phyloP scores from a whole-genome alignment of 2,888 invertebrate genomes.

The Callinectes sapidus region DNA sequence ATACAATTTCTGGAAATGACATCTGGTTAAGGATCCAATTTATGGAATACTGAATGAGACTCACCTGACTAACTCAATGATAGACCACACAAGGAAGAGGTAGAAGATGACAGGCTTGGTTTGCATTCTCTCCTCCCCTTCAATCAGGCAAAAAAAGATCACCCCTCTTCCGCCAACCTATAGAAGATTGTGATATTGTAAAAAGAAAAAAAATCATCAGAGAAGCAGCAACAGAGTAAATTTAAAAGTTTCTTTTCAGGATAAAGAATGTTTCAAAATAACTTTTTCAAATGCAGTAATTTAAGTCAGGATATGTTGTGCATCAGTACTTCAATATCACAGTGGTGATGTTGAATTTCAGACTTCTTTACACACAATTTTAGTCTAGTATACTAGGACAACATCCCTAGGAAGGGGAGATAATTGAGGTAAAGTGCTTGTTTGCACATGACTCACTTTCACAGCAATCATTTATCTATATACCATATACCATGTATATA shows the following conservation, averaged over 20 bases:
- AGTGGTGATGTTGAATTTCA: neutral
- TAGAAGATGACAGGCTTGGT: conserved; percentile 90
- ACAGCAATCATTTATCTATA: too few relatives aligned
- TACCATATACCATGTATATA: too few relatives aligned
- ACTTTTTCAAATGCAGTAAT: neutral
- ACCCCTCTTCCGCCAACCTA: conserved; percentile 85
- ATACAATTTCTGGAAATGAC: neutral
- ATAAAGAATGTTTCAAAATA: neutral
- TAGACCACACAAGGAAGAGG: conserved; percentile 89
- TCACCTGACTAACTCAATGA: conserved; percentile 91
- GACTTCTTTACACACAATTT: neutral
- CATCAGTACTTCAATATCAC: neutral
- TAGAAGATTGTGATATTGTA: conserved; percentile 53
- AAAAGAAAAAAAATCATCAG: neutral
- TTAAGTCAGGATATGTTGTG: neutral
- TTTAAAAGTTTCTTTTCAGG: neutral
- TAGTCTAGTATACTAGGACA: neutral
- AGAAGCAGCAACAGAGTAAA: neutral
- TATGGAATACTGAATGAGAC: neutral
- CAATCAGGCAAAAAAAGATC: conserved; percentile 88
- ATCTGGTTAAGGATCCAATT: too few relatives aligned
- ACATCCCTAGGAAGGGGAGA: too few relatives aligned
- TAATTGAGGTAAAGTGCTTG: too few relatives aligned
- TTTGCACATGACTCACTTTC: too few relatives aligned
- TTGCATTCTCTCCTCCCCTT: conserved; percentile 90